Evolutionary conservation across 1,140 invertebrate species (phyloP), one percentile per base, ranked within the genome.

Genomic region (Xylocopa sonorina): DNA sequence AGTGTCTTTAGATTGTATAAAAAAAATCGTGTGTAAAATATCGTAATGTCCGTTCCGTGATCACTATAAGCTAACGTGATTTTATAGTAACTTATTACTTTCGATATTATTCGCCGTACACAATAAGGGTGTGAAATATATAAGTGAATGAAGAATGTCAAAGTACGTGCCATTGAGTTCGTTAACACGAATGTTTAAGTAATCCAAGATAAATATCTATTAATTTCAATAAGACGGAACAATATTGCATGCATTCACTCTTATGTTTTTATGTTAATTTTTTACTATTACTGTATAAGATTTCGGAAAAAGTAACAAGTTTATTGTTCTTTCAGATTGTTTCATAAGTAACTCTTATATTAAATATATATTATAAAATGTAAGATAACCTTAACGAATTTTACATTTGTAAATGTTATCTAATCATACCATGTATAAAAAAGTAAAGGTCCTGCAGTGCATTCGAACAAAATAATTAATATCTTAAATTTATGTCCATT

Each of bases 381-480:
- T 21, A 72, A 78, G 34, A 6, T 72, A 78, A 78, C 57, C 67
- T 72, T 48, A 72, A 72, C 18, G 24, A 72, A 72, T 66, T 48
- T 68, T 48, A n/a, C n/a, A 18, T n/a, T 34, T 76, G 3, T 38
- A 24, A 43, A 46, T 43, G 24, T 46, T 14, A 34, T 48, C 68
- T n/a, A 7, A 58, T 34, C 38, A 6, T n/a, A 41, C 14, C 16
- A 50, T 78, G 7, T 77, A 68, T 57, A 27, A 48, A 69, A 48
- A 50, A 18, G n/a, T 14, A 68, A 6, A 67, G 16, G 2, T 55
- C 18, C 16, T 38, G 18, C 27, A 21, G 41, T 1, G 46, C 4
- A 63, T 29, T 69, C 3, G 32, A 48, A 38, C 7, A 27, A 18
- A 29, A 27, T 50, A 32, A 53, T 41, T 75, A 29, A 18, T 64